These are phyloP conservation scores for Trilocha varians DNA, from an alignment of 2,888 invertebrate genomes.

Conservation along the genomic window DNA sequence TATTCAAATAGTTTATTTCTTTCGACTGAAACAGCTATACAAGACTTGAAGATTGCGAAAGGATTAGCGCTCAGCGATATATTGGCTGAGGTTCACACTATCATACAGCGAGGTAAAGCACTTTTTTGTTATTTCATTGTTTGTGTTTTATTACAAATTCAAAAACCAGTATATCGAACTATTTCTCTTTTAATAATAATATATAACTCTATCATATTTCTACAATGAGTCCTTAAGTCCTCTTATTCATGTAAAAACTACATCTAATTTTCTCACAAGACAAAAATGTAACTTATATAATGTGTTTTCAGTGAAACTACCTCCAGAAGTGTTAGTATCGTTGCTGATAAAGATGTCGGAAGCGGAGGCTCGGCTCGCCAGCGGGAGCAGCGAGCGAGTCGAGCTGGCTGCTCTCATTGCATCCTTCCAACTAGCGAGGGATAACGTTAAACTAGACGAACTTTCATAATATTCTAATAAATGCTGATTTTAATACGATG, in stretches of 20 bases:
- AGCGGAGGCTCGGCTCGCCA: conserved; percentile 88
- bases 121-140: not conserved
- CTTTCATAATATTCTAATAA: conserved; percentile 6
- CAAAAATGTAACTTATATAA: not conserved
- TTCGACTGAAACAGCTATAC: conserved; percentile 71
- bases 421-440: conserved; percentile 86
- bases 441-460: conserved; percentile 48
- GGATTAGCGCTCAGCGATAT: conserved; percentile 96
- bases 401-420: conserved; percentile 92
- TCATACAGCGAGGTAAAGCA: conserved; percentile 89
- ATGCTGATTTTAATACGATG: not conserved
- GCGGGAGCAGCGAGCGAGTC: conserved; percentile 91
- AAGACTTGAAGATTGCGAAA: conserved; percentile 88
- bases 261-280: not conserved
- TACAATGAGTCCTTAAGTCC: not conserved
- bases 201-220: too few species aligned
- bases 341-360: conserved; percentile 91
- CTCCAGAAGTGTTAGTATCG: conserved; percentile 82
- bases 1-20: not conserved
- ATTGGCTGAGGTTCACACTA: conserved; percentile 89
- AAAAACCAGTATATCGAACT: too few species aligned
- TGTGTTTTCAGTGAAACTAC: conserved; percentile 83
- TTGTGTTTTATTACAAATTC: too few species aligned
- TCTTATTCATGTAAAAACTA: not conserved
- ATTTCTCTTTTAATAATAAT: too few species aligned